Conservation (phyloP, 2,888 invertebrate species). For the Boloria selene region DNA sequence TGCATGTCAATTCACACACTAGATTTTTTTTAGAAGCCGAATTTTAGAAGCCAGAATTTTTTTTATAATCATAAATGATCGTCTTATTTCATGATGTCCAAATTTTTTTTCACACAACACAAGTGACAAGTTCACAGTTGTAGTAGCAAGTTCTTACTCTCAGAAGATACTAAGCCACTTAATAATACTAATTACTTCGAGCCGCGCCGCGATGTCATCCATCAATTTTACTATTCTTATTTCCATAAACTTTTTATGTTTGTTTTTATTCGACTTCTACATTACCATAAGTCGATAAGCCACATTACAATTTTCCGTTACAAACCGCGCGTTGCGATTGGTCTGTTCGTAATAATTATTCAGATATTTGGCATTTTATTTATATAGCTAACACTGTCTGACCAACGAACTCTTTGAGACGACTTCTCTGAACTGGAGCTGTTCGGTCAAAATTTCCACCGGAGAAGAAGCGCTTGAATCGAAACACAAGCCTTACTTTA, state of each 20-base stretch:
- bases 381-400: background rate
- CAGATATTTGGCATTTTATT: background rate
- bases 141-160: too few relatives aligned
- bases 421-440: too few relatives aligned
- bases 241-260: constrained; percentile 9
- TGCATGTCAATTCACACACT: too few relatives aligned
- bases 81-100: too few relatives aligned
- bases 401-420: background rate
- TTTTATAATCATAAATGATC: too few relatives aligned
- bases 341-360: background rate
- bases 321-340: background rate
- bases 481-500: constrained; percentile 17
- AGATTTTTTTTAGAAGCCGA: too few relatives aligned
- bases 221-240: constrained; percentile 10
- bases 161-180: too few relatives aligned
- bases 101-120: too few relatives aligned
- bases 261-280: constrained; percentile 15
- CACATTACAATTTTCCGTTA: constrained; percentile 16
- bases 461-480: background rate
- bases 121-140: too few relatives aligned
- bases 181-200: too few relatives aligned
- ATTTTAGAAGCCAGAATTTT: too few relatives aligned
- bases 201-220: background rate
- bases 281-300: constrained; percentile 3
- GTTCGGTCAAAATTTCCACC: background rate